Percentiles rank a stretch among this genome's conserved stretches.
Evolutionary conservation across 2,113 vertebrate genomes (phyloP).

Genomic region (Malurus alboscapulatus): DNA sequence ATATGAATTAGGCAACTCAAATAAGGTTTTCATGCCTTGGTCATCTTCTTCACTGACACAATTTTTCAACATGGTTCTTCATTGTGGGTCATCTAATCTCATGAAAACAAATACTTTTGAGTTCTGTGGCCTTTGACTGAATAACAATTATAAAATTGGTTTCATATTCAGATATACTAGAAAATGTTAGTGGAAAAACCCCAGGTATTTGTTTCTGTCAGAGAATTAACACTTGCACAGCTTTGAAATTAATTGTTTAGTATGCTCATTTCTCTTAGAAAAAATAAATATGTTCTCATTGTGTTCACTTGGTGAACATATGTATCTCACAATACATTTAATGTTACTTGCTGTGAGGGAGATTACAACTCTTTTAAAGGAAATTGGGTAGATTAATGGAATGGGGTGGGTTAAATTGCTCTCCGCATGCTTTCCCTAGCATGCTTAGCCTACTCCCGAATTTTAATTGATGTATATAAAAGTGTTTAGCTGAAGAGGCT

Average conservation of each 20-base stretch:
- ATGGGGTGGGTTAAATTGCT: conserved; percentile 46
- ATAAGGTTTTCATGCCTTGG: not conserved
- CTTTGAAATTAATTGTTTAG: conserved; percentile 58
- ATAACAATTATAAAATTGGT: not conserved
- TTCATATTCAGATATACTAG: not conserved
- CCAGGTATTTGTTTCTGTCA: conserved; percentile 23
- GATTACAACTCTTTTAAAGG: conserved; percentile 42
- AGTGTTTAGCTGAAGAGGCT: not conserved
- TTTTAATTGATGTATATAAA: not conserved
- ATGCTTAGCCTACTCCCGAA: not conserved
- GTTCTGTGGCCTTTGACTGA: not conserved
- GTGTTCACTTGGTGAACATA: conserved; percentile 52
- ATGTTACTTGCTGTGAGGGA: conserved; percentile 53
- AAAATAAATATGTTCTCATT: conserved; percentile 44
- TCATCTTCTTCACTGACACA: not conserved
- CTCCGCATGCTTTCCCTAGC: conserved; percentile 15
- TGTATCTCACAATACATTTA: conserved; percentile 28
- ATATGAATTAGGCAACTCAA: not conserved
- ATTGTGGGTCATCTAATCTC: not conserved
- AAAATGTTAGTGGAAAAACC: not conserved
- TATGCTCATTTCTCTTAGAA: conserved; percentile 50
- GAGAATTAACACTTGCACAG: conserved; percentile 29
- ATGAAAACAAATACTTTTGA: not conserved
- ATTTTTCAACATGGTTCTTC: not conserved
- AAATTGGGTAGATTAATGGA: conserved; percentile 61